phyloP scores from a whole-genome alignment of 1,140 invertebrate genomes.

The Popillia japonica region DNA sequence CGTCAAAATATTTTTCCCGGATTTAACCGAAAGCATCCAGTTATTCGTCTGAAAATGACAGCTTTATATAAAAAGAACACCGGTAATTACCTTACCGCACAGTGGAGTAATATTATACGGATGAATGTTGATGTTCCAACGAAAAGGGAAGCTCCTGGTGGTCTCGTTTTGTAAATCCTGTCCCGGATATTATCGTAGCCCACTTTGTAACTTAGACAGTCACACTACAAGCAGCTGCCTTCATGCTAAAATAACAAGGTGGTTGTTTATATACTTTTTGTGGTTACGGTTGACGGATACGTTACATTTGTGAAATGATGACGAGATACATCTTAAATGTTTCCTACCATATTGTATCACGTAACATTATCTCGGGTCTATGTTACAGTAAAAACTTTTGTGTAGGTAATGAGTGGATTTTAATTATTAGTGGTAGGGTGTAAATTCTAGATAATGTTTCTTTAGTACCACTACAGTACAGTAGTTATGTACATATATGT shows the following conservation, averaged over 20 bases:
- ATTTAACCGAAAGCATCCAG: neutral
- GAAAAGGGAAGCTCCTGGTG: conserved; percentile 13
- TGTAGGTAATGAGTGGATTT: no score
- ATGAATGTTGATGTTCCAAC: neutral
- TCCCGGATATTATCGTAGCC: conserved; percentile 39
- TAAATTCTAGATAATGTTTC: no score
- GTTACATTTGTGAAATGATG: conserved; percentile 2
- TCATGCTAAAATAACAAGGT: conserved; percentile 41
- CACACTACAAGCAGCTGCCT: conserved; percentile 33
- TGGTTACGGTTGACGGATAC: conserved; percentile 9
- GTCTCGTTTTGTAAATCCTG: conserved; percentile 18
- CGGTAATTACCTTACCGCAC: neutral
- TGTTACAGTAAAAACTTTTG: neutral
- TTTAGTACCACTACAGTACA: no score
- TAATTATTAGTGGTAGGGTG: no score
- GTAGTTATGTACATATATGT: no score
- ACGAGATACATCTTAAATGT: neutral
- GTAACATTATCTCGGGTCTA: neutral
- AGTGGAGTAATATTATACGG: neutral
- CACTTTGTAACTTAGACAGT: conserved; percentile 36
- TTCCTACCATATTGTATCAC: neutral
- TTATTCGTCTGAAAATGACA: neutral
- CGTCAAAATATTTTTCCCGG: neutral
- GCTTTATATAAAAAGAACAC: neutral
- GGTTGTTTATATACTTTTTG: conserved; percentile 22